These are phyloP conservation scores for Drosophila picticornis DNA, from an alignment of 2,888 invertebrate species.

Conservation along the genomic window DNA sequence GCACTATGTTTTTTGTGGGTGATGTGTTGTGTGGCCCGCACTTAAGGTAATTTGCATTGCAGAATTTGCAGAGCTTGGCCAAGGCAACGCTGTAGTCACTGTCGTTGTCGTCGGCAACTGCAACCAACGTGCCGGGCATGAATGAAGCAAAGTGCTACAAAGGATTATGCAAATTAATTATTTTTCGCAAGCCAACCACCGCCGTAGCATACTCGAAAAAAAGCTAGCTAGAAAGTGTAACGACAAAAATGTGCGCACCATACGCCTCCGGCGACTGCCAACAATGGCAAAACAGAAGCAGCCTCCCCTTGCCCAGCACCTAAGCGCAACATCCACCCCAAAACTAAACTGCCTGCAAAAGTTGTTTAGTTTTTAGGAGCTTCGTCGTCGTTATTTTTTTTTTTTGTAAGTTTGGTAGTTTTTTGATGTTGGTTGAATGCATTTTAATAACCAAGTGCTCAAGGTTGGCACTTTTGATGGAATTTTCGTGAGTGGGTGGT, in stretches of 20 bases:
- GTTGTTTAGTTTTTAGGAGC: conserved; percentile 78
- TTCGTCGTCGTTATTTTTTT: conserved; percentile 31
- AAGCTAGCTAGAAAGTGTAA: conserved; percentile 71
- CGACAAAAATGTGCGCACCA: conserved; percentile 75
- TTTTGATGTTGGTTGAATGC: conserved; percentile 81
- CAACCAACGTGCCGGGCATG: conserved; percentile 80
- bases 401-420: conserved; percentile 72
- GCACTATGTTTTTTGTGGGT: conserved; percentile 56
- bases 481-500: conserved; percentile 56
- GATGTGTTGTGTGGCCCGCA: conserved; percentile 81
- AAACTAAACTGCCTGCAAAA: conserved; percentile 65
- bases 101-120: conserved; percentile 35
- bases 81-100: conserved; percentile 57
- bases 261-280: conserved; percentile 57
- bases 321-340: background rate
- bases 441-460: conserved; percentile 80
- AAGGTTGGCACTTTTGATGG: conserved; percentile 79
- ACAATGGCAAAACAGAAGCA: conserved; percentile 69
- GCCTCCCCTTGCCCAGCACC: conserved; percentile 34
- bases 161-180: conserved; percentile 81
- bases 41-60: conserved; percentile 82
- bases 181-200: conserved; percentile 80
- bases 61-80: conserved; percentile 81
- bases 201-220: conserved; percentile 43
- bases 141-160: conserved; percentile 82